Evolutionary conservation across 2,113 vertebrate genomes (phyloP), one percentile per base, ranked within the genome.

Genomic region (Bolborhynchus lineola): DNA sequence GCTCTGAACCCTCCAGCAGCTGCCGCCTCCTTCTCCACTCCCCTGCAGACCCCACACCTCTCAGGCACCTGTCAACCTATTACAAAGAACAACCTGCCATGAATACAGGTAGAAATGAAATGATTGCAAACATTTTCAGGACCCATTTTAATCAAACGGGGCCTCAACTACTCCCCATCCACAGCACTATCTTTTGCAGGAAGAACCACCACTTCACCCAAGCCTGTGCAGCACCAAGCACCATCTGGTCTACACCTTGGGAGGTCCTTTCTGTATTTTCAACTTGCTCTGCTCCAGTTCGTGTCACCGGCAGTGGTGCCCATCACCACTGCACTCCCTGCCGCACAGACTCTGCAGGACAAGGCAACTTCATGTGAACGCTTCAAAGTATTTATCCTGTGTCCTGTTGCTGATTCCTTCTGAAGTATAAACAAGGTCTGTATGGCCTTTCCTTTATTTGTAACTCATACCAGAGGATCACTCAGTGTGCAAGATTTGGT

Each of bases 291-390:
- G 60, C 72, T 75, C 55, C 60, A 26, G 59, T 26, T 10, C 18
- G 11, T 6, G 81, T n/a, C 76, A 60, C 80, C 2, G 0, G 35
- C 59, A 49, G 31, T 1, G 1, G 8, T 8, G 23, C 60, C 67
- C 41, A 33, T 16, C 41, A 6, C 70, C 29, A 12, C 75, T 1
- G 1, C 9, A 0, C 29, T 65, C 85, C 42, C 70, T 57, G 52
- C 44, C 0, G 0, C 67, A 47, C 49, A 16, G 15, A 12, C 9
- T 2, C 16, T 0, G 1, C 19, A 68, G 21, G 52, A 91, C 39
- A n/a, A 2, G 15, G 59, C 52, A 57, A 62, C 33, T 85, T 13
- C 70, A 91, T 3, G 21, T 3, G 5, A 49, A 31, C 2, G 8
- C 24, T 76, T n/a, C 42, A 65, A 79, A 95, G 62, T 41, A 62